phyloP scores from a whole-genome alignment of 2,888 invertebrate genomes.

The Mycalesis mineus region DNA sequence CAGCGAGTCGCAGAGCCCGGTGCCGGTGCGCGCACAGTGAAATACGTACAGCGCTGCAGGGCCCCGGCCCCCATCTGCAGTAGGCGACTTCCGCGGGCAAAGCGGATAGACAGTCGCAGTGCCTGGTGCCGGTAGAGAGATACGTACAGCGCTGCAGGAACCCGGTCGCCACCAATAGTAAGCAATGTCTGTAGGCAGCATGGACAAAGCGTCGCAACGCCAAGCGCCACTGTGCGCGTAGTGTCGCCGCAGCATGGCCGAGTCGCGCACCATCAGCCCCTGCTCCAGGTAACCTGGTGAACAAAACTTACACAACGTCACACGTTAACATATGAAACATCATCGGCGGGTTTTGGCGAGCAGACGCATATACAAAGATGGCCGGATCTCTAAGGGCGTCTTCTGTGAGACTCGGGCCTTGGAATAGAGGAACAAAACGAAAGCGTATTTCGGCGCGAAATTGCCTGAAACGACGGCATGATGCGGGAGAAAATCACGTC shows the following conservation, averaged over 20 bases:
- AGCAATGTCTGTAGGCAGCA: conserved; percentile 90
- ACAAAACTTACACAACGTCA: background rate
- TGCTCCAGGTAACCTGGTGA: conserved; percentile 92
- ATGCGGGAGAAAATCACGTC: too few relatives aligned
- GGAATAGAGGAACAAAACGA: too few relatives aligned
- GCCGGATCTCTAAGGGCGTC: too few relatives aligned
- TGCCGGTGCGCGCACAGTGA: background rate
- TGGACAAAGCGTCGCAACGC: conserved; percentile 85
- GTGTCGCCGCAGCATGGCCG: conserved; percentile 84
- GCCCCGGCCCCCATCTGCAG: conserved; percentile 84
- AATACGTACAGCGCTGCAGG: conserved; percentile 73
- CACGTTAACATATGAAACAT: too few relatives aligned
- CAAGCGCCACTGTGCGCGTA: conserved; percentile 86
- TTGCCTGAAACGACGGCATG: too few relatives aligned
- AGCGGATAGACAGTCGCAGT: conserved; percentile 87
- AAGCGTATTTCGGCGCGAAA: too few relatives aligned
- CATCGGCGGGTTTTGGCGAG: too few relatives aligned
- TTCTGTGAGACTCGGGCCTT: too few relatives aligned
- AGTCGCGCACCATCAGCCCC: conserved; percentile 92
- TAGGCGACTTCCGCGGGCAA: conserved; percentile 91
- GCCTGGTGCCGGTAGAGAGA: background rate
- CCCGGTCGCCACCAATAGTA: conserved; percentile 88
- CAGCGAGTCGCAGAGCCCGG: conserved; percentile 84
- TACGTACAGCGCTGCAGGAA: conserved; percentile 74
- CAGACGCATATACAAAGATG: too few relatives aligned